Evolutionary conservation across 64 coral and sea anemone genomes (phyloP), one percentile per base, ranked within the genome.

Genomic region (Porites australiensis): DNA sequence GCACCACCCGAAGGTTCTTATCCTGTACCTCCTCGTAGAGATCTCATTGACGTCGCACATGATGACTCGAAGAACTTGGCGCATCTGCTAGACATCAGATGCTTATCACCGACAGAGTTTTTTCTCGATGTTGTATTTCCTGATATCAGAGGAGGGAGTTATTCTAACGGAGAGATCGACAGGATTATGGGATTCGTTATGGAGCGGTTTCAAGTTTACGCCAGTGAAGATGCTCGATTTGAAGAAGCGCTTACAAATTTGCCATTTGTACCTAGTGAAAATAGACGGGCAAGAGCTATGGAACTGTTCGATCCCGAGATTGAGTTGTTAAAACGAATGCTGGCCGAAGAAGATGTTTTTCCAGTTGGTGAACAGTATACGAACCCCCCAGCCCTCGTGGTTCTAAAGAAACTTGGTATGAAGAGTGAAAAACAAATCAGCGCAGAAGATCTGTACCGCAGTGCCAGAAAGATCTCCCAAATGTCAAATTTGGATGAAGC

Each of bases 91-190:
- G 45, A 83, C 59, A 65, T 83, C 2, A 50, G 44, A 67, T 2
- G 15, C 44, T 13, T 50, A 48, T 44, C 79, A 47, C 13, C 27
- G 2, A 83, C 37, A 10, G 79, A 83, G 18, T 83, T 65, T 16
- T 18, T 83, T 2, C 15, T 62, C 44, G 21, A 53, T 12, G 37
- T 62, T 16, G 11, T 90, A 58, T 70, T 96, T 77, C 79, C 90
- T 59, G 75, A 64, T 57, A 82, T 92, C 16, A 13, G 19, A 6
- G 14, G 16, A 5, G 60, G 58, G 0, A 44, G 10, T 43, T 93
- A 93, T 58, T 79, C 63, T 5, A 54, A 67, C 66, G 62, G 63
- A 12, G 80, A 96, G 64, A 82, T 96, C 53, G 87, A 96, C 68
- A 4, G 18, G 15, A 50, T 96, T 16, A 91, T 96, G 75, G 7